Percentiles rank a stretch among this genome's conserved stretches.
These are phyloP conservation scores for Geophilus truncorum DNA, from an alignment of 2,888 invertebrate genomes.

Conservation along the genomic window DNA sequence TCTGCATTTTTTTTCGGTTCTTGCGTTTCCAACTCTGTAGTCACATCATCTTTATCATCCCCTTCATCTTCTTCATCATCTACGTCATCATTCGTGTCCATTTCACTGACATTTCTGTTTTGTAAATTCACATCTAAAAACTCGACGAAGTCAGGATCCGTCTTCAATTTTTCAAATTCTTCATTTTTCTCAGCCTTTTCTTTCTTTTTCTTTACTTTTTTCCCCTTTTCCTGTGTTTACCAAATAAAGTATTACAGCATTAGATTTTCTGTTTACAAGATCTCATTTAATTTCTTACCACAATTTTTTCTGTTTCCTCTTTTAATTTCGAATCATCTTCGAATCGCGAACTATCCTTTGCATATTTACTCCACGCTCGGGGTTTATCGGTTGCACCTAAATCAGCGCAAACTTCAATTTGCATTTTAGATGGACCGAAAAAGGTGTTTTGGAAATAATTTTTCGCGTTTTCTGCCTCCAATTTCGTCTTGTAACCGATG, in stretches of 20 bases:
- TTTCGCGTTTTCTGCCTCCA: conserved; percentile 70
- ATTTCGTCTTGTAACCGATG: conserved; percentile 77
- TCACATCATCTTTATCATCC: conserved; percentile 44
- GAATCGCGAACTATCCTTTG: conserved; percentile 66
- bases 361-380: conserved; percentile 89
- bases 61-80: conserved; percentile 37
- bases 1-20: not conserved
- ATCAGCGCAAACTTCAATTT: conserved; percentile 57
- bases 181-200: conserved; percentile 38
- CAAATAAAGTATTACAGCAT: not conserved
- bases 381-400: conserved; percentile 61
- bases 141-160: conserved; percentile 83
- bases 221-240: conserved; percentile 33
- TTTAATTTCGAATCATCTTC: conserved; percentile 46
- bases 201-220: conserved; percentile 42
- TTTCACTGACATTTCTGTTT: conserved; percentile 50
- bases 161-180: conserved; percentile 57
- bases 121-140: conserved; percentile 80
- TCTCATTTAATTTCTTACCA: not conserved
- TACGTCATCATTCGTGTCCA: not conserved
- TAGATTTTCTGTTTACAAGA: not conserved
- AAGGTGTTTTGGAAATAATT: conserved; percentile 77
- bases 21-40: conserved; percentile 35
- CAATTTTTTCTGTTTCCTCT: not conserved
- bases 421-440: conserved; percentile 73